These are phyloP conservation scores for Ophiodon elongatus DNA, from an alignment of 2,113 vertebrate species.

Conservation along the genomic window DNA sequence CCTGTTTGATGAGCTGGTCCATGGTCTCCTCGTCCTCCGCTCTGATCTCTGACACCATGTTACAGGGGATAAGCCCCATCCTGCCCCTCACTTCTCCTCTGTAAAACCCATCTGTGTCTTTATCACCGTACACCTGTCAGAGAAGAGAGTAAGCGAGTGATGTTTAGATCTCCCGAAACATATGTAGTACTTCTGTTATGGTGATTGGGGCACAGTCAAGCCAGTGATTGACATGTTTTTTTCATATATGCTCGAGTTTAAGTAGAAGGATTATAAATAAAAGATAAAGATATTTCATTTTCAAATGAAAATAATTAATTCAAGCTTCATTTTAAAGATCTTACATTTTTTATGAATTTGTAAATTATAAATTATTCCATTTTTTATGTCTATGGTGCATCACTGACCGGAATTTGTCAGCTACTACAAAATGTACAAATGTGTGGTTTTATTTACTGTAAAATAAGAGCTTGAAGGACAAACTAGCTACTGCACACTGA, in stretches of 20 bases:
- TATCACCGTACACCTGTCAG: slow-evolving; percentile 93
- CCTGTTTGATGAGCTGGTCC: slow-evolving; percentile 95
- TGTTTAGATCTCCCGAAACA: not conserved
- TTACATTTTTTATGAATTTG: not conserved
- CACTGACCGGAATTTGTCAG: not conserved
- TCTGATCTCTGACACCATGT: slow-evolving; percentile 98
- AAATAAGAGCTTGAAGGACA: not conserved
- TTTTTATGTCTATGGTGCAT: not conserved
- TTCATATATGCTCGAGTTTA: not conserved
- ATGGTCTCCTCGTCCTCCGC: slow-evolving; percentile 94
- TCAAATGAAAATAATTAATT: not conserved
- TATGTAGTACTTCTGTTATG: no score
- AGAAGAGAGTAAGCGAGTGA: not conserved
- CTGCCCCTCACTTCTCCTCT: slow-evolving; percentile 91
- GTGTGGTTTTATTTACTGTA: not conserved
- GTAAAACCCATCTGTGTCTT: slow-evolving; percentile 97
- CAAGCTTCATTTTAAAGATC: not conserved
- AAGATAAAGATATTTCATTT: not conserved
- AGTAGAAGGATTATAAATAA: not conserved
- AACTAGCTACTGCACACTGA: not conserved
- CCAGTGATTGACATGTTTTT: not conserved
- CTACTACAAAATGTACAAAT: not conserved
- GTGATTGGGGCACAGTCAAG: not conserved
- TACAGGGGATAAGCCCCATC: slow-evolving; percentile 94
- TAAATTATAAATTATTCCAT: not conserved